Percentiles rank a stretch among this genome's conserved stretches.
These are phyloP conservation scores for Antigone vipio DNA, from an alignment of 2,113 vertebrate species.

Conservation along the genomic window DNA sequence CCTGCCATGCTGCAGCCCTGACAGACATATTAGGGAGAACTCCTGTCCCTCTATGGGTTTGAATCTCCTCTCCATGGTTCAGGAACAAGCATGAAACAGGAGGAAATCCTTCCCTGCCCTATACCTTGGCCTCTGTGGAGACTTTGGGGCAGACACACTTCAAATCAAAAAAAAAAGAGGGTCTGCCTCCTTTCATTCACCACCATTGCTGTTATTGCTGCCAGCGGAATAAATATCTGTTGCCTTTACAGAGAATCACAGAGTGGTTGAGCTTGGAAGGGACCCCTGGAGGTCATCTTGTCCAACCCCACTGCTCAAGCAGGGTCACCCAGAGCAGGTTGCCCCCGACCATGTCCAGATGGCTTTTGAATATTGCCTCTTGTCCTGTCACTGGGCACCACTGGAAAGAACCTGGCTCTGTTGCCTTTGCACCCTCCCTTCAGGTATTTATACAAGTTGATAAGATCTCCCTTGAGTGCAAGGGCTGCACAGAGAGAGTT, in stretches of 20 bases:
- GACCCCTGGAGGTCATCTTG: fast-evolving
- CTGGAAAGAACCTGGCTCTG: neutral
- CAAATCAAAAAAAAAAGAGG: neutral
- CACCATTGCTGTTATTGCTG: neutral
- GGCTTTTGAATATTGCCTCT: neutral
- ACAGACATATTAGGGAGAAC: neutral
- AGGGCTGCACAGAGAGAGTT: neutral
- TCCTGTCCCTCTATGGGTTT: fast-evolving
- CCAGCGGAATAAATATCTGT: neutral
- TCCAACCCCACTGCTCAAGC: neutral
- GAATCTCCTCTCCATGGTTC: neutral
- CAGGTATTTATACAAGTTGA: neutral
- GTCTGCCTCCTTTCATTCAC: neutral
- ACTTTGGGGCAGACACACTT: fast-evolving
- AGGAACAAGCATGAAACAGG: neutral
- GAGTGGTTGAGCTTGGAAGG: neutral
- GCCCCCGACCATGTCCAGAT: neutral
- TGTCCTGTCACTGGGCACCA: neutral
- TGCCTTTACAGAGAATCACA: neutral
- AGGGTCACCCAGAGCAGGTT: neutral
- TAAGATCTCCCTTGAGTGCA: neutral
- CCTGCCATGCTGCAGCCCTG: neutral
- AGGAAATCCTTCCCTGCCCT: neutral
- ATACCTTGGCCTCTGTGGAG: neutral
- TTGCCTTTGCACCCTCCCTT: neutral